phyloP scores from a whole-genome alignment of 2,888 invertebrate genomes.

The Trissoscelio sp. region DNA sequence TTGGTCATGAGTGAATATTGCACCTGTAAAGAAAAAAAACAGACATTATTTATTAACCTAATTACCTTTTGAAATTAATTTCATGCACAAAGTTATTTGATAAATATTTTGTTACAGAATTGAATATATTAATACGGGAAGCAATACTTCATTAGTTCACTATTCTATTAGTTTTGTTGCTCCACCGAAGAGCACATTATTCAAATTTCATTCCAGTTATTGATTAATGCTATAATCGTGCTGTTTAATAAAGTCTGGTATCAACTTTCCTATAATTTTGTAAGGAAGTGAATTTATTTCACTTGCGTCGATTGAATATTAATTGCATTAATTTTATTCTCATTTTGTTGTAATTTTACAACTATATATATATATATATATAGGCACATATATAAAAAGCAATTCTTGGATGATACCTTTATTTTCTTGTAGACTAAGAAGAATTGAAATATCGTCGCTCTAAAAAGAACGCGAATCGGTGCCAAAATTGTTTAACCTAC shows the following conservation, averaged over 20 bases:
- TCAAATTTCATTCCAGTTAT: slow-evolving; percentile 7
- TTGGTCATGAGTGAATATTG: slow-evolving; percentile 90
- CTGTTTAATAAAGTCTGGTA: background rate
- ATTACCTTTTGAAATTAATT: too few species aligned
- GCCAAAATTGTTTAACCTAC: slow-evolving; percentile 55
- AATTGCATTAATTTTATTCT: slow-evolving; percentile 1
- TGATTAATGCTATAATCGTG: slow-evolving; percentile 37
- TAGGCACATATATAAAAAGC: slow-evolving; percentile 20
- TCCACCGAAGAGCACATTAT: background rate
- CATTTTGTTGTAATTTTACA: background rate
- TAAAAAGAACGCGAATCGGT: slow-evolving; percentile 25
- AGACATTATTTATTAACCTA: background rate
- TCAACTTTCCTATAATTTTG: slow-evolving; percentile 1
- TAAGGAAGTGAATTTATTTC: background rate
- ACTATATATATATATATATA: too few species aligned
- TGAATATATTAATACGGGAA: too few species aligned
- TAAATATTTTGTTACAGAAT: too few species aligned
- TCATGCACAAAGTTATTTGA: too few species aligned
- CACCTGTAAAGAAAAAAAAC: slow-evolving; percentile 85
- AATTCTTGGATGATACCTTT: background rate
- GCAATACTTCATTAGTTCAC: too few species aligned
- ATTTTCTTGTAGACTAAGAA: slow-evolving; percentile 24
- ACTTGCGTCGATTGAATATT: slow-evolving; percentile 30
- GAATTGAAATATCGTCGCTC: slow-evolving; percentile 13
- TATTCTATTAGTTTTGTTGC: too few species aligned